These are phyloP conservation scores for Cataglyphis hispanica DNA, from an alignment of 1,140 invertebrate genomes.

Conservation along the genomic window DNA sequence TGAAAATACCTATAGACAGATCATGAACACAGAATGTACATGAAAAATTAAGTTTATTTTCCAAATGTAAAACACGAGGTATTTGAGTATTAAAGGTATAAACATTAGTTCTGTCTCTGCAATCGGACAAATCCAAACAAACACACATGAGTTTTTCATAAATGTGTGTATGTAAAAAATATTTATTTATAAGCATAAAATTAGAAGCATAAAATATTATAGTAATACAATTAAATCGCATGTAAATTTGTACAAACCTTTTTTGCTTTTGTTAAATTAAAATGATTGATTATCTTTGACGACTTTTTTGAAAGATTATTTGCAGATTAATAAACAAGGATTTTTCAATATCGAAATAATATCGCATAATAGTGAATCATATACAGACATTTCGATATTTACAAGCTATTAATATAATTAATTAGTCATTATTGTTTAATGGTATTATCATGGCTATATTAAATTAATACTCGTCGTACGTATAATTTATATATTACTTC, in stretches of 20 bases:
- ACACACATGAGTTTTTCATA: background rate
- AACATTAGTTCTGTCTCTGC: background rate
- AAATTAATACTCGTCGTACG: slow-evolving; percentile 25
- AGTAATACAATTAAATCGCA: background rate
- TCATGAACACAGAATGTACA: background rate
- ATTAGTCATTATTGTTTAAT: slow-evolving; percentile 35
- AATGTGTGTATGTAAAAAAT: no score
- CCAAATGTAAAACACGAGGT: background rate
- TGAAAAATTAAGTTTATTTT: background rate
- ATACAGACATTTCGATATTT: slow-evolving; percentile 45
- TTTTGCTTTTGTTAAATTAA: background rate
- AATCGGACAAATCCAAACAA: no score
- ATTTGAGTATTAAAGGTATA: background rate
- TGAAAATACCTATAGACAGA: background rate
- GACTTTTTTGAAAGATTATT: slow-evolving; percentile 8
- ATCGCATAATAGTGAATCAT: slow-evolving; percentile 19
- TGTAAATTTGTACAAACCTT: background rate
- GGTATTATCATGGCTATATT: slow-evolving; percentile 34
- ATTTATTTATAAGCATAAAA: background rate
- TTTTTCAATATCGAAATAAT: slow-evolving; percentile 41
- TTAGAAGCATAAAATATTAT: background rate
- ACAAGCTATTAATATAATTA: slow-evolving; percentile 38
- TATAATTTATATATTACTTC: background rate
- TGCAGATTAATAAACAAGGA: slow-evolving; percentile 34
- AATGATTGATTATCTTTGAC: slow-evolving; percentile 16